These are phyloP conservation scores for Crocodylus rhombifer DNA, from an alignment of 2,797 vertebrate genomes.

Conservation along the genomic window DNA sequence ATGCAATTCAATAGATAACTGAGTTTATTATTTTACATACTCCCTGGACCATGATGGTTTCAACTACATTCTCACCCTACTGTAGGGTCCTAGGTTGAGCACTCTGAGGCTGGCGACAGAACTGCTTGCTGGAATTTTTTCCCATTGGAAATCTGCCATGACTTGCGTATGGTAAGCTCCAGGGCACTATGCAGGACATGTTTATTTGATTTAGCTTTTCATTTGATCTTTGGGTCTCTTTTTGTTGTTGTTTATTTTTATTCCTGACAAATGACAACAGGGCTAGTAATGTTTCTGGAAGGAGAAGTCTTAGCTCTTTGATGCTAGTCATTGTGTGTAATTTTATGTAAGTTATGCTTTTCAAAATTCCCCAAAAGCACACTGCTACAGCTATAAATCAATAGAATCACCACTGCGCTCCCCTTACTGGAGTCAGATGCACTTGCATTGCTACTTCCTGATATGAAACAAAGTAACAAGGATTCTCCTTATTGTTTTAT, in stretches of 20 bases:
- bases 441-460: slow-evolving; percentile 33
- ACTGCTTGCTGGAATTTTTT: neutral
- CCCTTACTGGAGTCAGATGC: neutral
- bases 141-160: neutral
- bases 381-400: neutral
- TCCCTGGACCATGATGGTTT: too few species aligned
- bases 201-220: neutral
- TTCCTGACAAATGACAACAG: neutral
- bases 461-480: slow-evolving; percentile 30
- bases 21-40: too few species aligned
- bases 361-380: neutral
- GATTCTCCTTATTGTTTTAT: neutral
- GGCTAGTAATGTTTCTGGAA: neutral
- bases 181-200: neutral
- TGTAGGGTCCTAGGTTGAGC: neutral
- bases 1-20: too few species aligned
- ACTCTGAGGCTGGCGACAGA: neutral
- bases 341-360: neutral
- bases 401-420: neutral
- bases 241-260: neutral
- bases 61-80: neutral
- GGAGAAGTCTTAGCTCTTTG: neutral
- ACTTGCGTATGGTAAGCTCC: neutral
- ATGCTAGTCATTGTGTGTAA: neutral
- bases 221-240: neutral